Evolutionary conservation across 1,140 invertebrate species (phyloP).

Genomic region (Sitophilus oryzae): DNA sequence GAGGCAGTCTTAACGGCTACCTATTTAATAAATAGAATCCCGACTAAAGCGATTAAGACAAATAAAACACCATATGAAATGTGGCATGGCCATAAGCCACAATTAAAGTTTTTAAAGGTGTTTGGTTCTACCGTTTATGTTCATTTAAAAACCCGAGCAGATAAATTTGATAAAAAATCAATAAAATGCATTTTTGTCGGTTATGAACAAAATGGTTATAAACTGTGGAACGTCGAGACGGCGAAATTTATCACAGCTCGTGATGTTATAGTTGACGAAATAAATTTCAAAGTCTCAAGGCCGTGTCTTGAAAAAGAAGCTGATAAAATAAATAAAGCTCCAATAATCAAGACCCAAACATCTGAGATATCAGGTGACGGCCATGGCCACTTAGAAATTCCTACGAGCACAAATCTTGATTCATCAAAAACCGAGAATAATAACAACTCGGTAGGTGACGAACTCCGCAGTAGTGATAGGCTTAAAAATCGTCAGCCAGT

Average conservation of each 20-base stretch:
- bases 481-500: no score
- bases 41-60: conserved; percentile 40
- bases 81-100: conserved; percentile 46
- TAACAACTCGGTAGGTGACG: no score
- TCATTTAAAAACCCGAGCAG: conserved; percentile 42
- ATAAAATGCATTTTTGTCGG: conserved; percentile 41
- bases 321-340: no score
- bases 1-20: conserved; percentile 41
- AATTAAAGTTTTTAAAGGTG: conserved; percentile 45
- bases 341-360: no score
- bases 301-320: no score
- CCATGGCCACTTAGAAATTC: no score
- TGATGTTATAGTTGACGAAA: conserved; percentile 45
- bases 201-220: conserved; percentile 46
- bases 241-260: conserved; percentile 39
- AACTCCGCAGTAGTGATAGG: no score
- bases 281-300: conserved; percentile 1
- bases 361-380: no score
- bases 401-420: no score
- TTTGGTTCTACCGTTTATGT: conserved; percentile 47
- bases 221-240: conserved; percentile 38
- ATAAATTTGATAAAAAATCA: conserved; percentile 43
- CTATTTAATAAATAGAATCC: conserved; percentile 46
- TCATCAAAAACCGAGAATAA: no score
- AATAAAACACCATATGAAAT: conserved; percentile 46